Base-by-base conservation (phyloP, 2,113 vertebrate genomes). In the Gymnocephalus cernua region DNA sequence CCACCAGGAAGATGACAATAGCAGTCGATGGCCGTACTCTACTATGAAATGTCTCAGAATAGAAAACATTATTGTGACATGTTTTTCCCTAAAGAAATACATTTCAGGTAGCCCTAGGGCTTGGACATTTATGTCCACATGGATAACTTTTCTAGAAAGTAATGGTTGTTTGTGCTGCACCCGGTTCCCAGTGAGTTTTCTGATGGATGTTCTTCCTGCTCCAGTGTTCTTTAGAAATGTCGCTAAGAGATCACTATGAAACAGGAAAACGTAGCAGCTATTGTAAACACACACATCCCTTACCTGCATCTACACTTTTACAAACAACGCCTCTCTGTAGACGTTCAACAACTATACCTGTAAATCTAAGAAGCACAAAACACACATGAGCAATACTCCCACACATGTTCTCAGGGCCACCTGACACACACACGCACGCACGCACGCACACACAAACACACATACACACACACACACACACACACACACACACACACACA, bases 331-430 rank as follows among this genome's bases (percentile, higher is more conserved):
- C 69, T 70, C 63, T 64, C 25, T 0, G 29, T 25, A 47, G 50
- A 48, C 44, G 0, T 71, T 53, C n/a, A 29, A 61, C 63, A 64
- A 56, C 44, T 5, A 48, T 77, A 81, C 72, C 19, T 82, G 69
- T 68, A 77, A 44, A 81, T 86, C 63, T 71, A 85, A 89, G 65
- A 92, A 95, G 92, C 93, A 94, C 93, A 93, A 94, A 84, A 80
- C 72, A 78, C 84, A 74, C 61, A 83, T 56, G 9, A 79, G 83
- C 88, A 92, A 87, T 88, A 88, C 78, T 86, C 73, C n/a, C 75
- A 72, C 88, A 32, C 90, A 82, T 84, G 54, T 86, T 88, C 93
- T 95, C 94, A 94, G 94, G 94, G 92, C 86, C 78, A 87, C 90
- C 88, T 88, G 91, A 83, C 91, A 90, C 86, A 73, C 70, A 74